Conservation (phyloP, 2,888 invertebrate genomes). For the Drosophila anceps region DNA sequence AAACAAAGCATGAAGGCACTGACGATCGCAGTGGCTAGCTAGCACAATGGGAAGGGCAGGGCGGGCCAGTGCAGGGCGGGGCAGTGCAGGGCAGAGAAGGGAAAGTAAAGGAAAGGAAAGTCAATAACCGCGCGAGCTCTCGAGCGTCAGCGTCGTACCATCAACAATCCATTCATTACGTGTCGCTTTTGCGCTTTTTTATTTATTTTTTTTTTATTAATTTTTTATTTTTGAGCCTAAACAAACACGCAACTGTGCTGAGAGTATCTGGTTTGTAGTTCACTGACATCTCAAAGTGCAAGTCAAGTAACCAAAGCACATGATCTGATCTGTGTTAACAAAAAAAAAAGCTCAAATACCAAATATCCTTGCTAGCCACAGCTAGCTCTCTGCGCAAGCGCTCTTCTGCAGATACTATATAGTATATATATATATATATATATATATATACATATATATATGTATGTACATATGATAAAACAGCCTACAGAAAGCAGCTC, state of each 20-base stretch:
- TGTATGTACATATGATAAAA: neutral
- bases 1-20: constrained; percentile 19
- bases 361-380: constrained; percentile 19
- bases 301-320: neutral
- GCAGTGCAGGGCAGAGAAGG: neutral
- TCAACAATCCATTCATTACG: constrained; percentile 9
- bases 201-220: constrained; percentile 19
- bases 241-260: constrained; percentile 66
- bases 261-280: constrained; percentile 44
- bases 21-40: constrained; percentile 30
- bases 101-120: constrained; percentile 32
- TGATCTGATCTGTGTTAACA: constrained; percentile 42
- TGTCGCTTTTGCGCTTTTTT: constrained; percentile 38
- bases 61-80: neutral
- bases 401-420: neutral
- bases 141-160: constrained; percentile 24
- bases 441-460: no score
- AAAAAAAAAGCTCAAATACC: constrained; percentile 36
- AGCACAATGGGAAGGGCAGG: neutral
- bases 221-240: constrained; percentile 59
- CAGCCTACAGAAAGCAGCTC: constrained; percentile 39
- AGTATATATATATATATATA: no score
- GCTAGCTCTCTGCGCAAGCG: neutral
- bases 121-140: constrained; percentile 65
- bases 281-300: constrained; percentile 45